phyloP scores from a whole-genome alignment of 53 echinoderm and acorn worm genomes.

The Hippasteria phrygiana region DNA sequence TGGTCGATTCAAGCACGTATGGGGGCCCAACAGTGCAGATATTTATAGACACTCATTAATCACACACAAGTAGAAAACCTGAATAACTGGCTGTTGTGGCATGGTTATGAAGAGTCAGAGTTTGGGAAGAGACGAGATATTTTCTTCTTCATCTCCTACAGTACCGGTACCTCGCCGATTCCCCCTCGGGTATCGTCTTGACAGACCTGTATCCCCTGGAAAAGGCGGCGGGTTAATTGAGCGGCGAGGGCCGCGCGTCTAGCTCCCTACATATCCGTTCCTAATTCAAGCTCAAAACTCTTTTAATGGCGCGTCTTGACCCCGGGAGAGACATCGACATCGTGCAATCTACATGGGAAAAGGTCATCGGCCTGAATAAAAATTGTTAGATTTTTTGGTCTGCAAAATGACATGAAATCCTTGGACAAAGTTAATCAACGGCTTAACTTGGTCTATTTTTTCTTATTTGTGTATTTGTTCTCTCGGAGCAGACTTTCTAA shows the following conservation, averaged over 20 bases:
- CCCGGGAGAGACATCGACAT: neutral
- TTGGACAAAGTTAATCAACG: neutral
- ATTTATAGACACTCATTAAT: slow-evolving; percentile 5
- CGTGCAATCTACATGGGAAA: neutral
- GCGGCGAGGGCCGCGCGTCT: slow-evolving; percentile 10
- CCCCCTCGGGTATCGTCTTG: slow-evolving; percentile 10
- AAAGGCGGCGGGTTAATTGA: slow-evolving; percentile 33
- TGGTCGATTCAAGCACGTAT: neutral
- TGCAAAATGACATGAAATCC: neutral
- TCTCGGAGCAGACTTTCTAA: too few relatives aligned
- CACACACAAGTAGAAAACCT: neutral
- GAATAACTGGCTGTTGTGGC: slow-evolving; percentile 3
- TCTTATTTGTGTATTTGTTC: neutral
- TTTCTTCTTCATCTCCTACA: neutral
- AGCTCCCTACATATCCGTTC: slow-evolving; percentile 19
- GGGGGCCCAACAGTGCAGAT: neutral
- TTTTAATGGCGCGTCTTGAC: neutral
- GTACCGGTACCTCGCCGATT: neutral
- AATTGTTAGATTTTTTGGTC: neutral
- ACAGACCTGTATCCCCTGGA: neutral
- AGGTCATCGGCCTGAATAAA: neutral
- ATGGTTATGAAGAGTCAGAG: too few relatives aligned
- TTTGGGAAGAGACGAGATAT: neutral
- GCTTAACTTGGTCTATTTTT: neutral
- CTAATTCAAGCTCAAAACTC: neutral